Percentiles rank a stretch among this genome's conserved stretches.
phyloP scores from a whole-genome alignment of 2,888 invertebrate species.

The Drosophila greeni region DNA sequence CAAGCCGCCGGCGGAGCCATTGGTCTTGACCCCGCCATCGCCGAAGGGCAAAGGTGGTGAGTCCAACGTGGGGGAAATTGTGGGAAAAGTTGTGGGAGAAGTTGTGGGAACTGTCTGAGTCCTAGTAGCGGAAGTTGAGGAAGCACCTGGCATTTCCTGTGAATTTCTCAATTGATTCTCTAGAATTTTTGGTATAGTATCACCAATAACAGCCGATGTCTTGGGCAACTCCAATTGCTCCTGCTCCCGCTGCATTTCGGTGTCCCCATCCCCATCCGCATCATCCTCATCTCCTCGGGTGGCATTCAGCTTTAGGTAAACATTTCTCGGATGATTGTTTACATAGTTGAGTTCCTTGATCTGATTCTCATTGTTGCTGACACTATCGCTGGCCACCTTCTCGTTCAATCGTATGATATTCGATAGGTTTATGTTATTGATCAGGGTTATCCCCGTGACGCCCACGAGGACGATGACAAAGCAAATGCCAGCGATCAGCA shows the following conservation, averaged over 20 bases:
- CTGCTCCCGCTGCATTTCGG: slow-evolving; percentile 24
- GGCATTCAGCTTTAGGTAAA: slow-evolving; percentile 51
- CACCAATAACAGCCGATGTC: slow-evolving; percentile 36
- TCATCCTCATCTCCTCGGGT: slow-evolving; percentile 12
- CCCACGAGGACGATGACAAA: slow-evolving; percentile 80
- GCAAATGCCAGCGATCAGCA: slow-evolving; percentile 78
- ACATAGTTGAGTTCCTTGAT: slow-evolving; percentile 74
- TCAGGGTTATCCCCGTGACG: slow-evolving; percentile 80
- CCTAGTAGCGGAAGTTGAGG: background rate
- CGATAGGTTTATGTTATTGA: slow-evolving; percentile 78
- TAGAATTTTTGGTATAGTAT: background rate
- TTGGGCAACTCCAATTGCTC: slow-evolving; percentile 54
- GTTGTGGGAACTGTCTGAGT: background rate
- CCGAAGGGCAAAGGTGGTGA: slow-evolving; percentile 45
- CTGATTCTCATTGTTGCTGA: slow-evolving; percentile 71
- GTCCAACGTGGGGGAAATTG: background rate
- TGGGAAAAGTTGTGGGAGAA: background rate
- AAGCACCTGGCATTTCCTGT: background rate
- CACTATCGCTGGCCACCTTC: slow-evolving; percentile 78
- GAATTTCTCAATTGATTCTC: slow-evolving; percentile 17
- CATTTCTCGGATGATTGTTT: slow-evolving; percentile 77
- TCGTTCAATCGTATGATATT: slow-evolving; percentile 78
- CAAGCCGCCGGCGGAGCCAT: slow-evolving; percentile 46
- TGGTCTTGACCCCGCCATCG: slow-evolving; percentile 26
- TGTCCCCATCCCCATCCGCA: background rate